Evolutionary conservation across 2,888 invertebrate species (phyloP).

Genomic region (Watsonalla cultraria): DNA sequence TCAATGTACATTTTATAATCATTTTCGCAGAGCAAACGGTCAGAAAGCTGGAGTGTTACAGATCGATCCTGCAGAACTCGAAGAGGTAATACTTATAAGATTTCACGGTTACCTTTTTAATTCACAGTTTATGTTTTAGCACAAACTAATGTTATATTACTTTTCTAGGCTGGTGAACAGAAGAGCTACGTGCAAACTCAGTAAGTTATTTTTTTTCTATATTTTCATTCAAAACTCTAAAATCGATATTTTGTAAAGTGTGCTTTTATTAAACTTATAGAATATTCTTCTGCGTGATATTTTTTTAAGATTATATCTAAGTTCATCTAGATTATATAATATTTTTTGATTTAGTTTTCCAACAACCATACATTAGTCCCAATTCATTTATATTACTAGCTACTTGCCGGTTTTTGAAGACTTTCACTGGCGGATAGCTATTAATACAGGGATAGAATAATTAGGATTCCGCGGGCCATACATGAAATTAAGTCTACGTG

Average conservation of each 20-base stretch:
- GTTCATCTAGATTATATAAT: too few relatives aligned
- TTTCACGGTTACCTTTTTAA: not conserved
- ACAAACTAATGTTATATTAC: constrained; percentile 1
- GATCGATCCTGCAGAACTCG: constrained; percentile 20
- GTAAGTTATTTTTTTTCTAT: constrained; percentile 34
- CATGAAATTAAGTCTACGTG: too few relatives aligned
- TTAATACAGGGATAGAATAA: too few relatives aligned
- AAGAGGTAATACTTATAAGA: constrained; percentile 21
- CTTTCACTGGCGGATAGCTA: too few relatives aligned
- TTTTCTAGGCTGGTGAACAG: constrained; percentile 35
- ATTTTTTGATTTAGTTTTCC: too few relatives aligned
- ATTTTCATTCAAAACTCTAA: not conserved
- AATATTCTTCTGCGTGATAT: not conserved
- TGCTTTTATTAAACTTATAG: not conserved
- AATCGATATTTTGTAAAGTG: too few relatives aligned
- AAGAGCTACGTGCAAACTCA: constrained; percentile 54
- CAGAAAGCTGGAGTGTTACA: constrained; percentile 35
- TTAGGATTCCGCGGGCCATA: too few relatives aligned
- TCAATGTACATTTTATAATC: not conserved
- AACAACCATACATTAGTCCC: too few relatives aligned
- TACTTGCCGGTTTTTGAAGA: too few relatives aligned
- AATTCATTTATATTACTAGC: too few relatives aligned
- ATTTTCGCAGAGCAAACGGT: constrained; percentile 33
- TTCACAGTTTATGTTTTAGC: not conserved
- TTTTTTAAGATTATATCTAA: not conserved